These are phyloP conservation scores for Mobula birostris DNA, from an alignment of 2,113 vertebrate species.

Conservation along the genomic window DNA sequence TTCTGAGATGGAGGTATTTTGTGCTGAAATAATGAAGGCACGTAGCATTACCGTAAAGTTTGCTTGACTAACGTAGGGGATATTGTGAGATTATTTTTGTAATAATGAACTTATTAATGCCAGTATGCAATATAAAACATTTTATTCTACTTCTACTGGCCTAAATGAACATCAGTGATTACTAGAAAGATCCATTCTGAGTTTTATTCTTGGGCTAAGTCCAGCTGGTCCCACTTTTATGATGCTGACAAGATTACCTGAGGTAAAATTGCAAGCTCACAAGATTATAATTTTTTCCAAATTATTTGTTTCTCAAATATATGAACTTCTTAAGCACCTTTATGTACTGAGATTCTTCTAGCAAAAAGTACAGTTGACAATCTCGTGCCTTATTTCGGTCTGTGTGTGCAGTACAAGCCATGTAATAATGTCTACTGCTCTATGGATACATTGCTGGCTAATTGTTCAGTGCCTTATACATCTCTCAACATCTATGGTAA, in stretches of 20 bases:
- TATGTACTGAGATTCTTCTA: neutral
- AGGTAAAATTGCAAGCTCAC: neutral
- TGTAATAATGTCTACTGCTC: neutral
- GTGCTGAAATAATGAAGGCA: neutral
- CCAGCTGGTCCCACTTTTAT: neutral
- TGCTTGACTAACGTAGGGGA: neutral
- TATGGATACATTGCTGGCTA: neutral
- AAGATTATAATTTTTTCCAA: neutral
- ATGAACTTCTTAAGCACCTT: constrained; percentile 14
- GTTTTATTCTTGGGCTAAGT: neutral
- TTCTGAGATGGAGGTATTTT: neutral
- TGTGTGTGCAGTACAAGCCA: neutral
- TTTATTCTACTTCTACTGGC: neutral
- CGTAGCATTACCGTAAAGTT: neutral
- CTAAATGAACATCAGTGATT: neutral
- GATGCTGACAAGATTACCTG: neutral
- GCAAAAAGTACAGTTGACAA: neutral
- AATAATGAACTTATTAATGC: neutral
- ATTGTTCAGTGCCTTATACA: constrained; percentile 25
- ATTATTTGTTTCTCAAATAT: neutral
- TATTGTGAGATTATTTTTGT: neutral
- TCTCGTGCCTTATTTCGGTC: constrained; percentile 12
- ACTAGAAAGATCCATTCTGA: neutral
- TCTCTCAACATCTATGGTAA: neutral
- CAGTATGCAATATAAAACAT: neutral